phyloP scores from a whole-genome alignment of 2,113 vertebrate genomes.

The Strix uralensis region DNA sequence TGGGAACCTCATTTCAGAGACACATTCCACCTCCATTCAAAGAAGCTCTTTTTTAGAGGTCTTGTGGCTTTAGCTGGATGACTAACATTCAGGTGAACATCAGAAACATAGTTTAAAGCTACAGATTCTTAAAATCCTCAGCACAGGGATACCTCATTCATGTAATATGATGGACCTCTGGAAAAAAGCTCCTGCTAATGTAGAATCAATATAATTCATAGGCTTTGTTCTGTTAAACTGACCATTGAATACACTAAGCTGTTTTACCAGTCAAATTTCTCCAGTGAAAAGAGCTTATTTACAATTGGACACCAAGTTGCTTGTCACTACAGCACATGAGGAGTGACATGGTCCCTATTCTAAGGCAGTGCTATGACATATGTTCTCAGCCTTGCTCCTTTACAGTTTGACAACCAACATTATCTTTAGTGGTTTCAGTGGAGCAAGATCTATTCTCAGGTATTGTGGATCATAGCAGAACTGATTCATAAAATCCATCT shows the following conservation, averaged over 20 bases:
- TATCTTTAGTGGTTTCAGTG: background rate
- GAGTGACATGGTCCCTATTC: rapidly evolving
- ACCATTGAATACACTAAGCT: background rate
- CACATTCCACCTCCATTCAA: background rate
- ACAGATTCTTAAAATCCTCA: background rate
- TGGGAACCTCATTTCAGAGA: background rate
- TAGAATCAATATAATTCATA: background rate
- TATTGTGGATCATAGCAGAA: rapidly evolving
- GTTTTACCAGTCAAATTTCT: background rate
- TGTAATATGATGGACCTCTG: background rate
- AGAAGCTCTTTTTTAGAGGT: background rate
- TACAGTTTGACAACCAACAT: background rate
- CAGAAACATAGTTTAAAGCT: background rate
- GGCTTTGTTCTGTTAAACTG: background rate
- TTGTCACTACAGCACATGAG: background rate
- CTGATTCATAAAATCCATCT: background rate
- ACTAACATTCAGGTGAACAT: background rate
- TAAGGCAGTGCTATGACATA: background rate
- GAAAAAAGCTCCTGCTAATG: background rate
- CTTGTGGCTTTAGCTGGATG: background rate
- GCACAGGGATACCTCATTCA: background rate
- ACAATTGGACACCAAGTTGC: background rate
- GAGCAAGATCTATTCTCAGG: background rate
- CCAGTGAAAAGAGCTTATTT: background rate
- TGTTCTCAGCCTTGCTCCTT: background rate